phyloP scores from a whole-genome alignment of 2,888 invertebrate species.

The Lasioglossum pauxillum region DNA sequence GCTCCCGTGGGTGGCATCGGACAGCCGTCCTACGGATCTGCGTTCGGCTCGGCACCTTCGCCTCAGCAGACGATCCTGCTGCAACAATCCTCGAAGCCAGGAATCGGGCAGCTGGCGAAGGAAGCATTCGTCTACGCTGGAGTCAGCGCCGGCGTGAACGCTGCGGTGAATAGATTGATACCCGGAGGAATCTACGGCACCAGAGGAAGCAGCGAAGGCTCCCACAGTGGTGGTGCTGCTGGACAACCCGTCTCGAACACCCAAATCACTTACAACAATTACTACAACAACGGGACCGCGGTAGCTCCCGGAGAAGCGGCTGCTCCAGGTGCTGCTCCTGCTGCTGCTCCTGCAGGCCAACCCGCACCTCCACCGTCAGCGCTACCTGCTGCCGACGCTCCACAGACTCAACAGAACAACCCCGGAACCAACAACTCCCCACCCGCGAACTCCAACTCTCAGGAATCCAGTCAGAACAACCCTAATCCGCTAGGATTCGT shows the following conservation, averaged over 20 bases:
- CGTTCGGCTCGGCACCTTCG: constrained; percentile 70
- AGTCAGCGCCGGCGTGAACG: constrained; percentile 82
- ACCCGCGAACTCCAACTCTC: constrained; percentile 52
- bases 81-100: constrained; percentile 75
- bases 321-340: constrained; percentile 41
- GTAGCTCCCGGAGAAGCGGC: constrained; percentile 46
- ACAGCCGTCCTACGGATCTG: constrained; percentile 50
- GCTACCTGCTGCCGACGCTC: constrained; percentile 39
- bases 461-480: constrained; percentile 57
- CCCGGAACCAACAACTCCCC: constrained; percentile 53
- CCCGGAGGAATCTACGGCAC: constrained; percentile 75
- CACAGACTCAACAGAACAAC: constrained; percentile 40
- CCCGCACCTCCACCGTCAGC: constrained; percentile 46
- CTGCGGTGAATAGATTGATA: constrained; percentile 80
- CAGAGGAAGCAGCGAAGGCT: constrained; percentile 65
- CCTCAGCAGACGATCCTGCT: constrained; percentile 79
- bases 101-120: constrained; percentile 82
- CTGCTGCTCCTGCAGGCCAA: constrained; percentile 39
- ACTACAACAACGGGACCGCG: constrained; percentile 81
- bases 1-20: constrained; percentile 61
- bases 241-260: constrained; percentile 70
- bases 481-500: constrained; percentile 79
- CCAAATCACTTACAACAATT: constrained; percentile 82
- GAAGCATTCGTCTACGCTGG: constrained; percentile 83
- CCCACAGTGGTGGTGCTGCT: constrained; percentile 23